Conservation (phyloP, 2,113 vertebrate genomes). For the Ginglymostoma cirratum region DNA sequence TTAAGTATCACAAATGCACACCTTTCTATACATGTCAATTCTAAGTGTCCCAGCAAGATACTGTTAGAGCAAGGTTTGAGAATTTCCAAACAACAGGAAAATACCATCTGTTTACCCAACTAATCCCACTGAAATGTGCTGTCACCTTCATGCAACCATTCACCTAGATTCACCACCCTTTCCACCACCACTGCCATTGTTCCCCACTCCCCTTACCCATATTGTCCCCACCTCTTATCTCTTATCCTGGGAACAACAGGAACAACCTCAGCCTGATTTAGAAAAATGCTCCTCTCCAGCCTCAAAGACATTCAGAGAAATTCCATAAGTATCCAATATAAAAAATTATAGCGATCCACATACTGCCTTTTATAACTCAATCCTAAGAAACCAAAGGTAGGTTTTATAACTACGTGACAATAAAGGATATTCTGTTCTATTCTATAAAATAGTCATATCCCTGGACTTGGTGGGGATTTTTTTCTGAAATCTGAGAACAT, state of each 20-base stretch:
- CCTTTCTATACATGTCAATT: background rate
- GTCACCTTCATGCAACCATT: background rate
- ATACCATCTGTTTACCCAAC: background rate
- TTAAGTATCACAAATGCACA: background rate
- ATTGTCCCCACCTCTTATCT: no score
- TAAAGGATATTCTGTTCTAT: no score
- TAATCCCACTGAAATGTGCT: background rate
- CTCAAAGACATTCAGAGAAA: background rate
- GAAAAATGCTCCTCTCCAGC: background rate
- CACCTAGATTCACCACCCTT: background rate
- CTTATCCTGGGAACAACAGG: background rate
- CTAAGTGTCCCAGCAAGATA: background rate
- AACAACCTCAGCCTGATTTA: background rate
- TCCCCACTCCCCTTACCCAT: background rate
- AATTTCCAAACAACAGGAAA: background rate
- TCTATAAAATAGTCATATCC: no score
- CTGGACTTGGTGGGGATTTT: background rate
- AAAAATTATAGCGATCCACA: background rate
- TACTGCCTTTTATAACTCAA: background rate
- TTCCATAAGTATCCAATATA: background rate
- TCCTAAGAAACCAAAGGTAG: background rate
- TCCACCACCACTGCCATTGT: no score
- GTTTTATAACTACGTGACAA: no score
- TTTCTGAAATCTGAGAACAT: background rate
- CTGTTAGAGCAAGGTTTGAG: background rate